Base-by-base conservation (phyloP, 2,113 vertebrate species). In the Hypanus sabinus region DNA sequence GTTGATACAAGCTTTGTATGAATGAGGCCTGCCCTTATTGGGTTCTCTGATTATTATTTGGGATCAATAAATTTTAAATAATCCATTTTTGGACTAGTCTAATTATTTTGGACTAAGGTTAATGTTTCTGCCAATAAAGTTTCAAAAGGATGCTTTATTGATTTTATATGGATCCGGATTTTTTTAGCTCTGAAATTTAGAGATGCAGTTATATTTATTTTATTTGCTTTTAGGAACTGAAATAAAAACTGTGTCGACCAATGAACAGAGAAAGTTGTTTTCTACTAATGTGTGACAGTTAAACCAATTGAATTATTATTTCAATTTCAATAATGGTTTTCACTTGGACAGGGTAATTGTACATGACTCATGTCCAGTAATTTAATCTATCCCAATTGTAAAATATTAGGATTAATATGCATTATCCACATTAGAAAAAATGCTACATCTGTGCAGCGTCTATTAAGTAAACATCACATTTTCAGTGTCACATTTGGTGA, bases 381-480 rank as follows among this genome's bases (percentile, higher is more conserved):
- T 33, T 70, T 73, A 92, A 92, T 92, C 33, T 10, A 92, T 9
- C 33, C 18, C 65, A 88, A 60, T n/a, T 88, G 83, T 27, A 88
- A 88, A 62, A 55, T 88, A 88, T 46, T 60, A 88, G 83, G 83
- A 11, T 88, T n/a, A 87, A 55, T 30, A 27, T 62, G 83, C n/a
- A n/a, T 57, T 88, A 62, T 88, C 83, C 83, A 88, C 83, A 88
- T 88, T 88, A 18, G 27, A 60, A n/a, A n/a, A 88, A 88, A 60
- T 88, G 27, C 24, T 62, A 88, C 83, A 88, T 88, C 83, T 88
- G 57, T 62, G 83, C 57, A 88, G 27, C n/a, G n/a, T 62, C 57
- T 27, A 88, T 88, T 27, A 62, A 30, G 27, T 62, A 4, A n/a
- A 20, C 16, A 12, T 88, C 83, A 87, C 27, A 88, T 11, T 87